Conservation (phyloP, 2,888 invertebrate species). For the Pediacus dermestoides region DNA sequence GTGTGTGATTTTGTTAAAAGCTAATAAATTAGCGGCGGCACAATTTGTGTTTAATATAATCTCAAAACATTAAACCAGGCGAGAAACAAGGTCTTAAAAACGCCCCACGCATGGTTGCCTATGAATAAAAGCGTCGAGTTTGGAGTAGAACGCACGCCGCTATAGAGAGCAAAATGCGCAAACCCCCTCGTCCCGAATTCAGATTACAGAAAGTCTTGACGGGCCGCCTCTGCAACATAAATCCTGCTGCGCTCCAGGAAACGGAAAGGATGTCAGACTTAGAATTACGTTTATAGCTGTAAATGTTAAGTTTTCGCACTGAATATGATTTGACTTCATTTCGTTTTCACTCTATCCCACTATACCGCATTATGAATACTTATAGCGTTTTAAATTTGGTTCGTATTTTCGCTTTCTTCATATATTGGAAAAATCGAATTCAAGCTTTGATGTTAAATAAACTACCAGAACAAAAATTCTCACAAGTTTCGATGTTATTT, state of each 20-base stretch:
- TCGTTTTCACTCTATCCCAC: conserved; percentile 11
- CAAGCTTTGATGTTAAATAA: too few species aligned
- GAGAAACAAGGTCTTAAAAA: conserved; percentile 23
- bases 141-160: conserved; percentile 11
- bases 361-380: too few species aligned
- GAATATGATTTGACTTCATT: conserved; percentile 24
- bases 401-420: too few species aligned
- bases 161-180: conserved; percentile 18
- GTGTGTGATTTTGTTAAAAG: conserved; percentile 4
- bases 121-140: conserved; percentile 18
- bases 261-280: conserved; percentile 34
- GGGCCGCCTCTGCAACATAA: conserved; percentile 30
- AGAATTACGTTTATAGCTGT: conserved; percentile 34
- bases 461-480: too few species aligned
- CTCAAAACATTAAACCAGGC: conserved; percentile 19
- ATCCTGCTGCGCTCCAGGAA: conserved; percentile 31
- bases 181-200: conserved; percentile 23
- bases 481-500: too few species aligned
- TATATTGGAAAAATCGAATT: too few species aligned
- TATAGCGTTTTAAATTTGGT: too few species aligned
- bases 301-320: conserved; percentile 30
- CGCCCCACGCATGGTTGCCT: conserved; percentile 16
- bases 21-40: conserved; percentile 18
- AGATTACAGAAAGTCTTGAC: conserved; percentile 30
- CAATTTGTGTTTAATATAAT: conserved; percentile 22